Conservation (phyloP, 2,113 vertebrate genomes). For the Todiramphus chloris region DNA sequence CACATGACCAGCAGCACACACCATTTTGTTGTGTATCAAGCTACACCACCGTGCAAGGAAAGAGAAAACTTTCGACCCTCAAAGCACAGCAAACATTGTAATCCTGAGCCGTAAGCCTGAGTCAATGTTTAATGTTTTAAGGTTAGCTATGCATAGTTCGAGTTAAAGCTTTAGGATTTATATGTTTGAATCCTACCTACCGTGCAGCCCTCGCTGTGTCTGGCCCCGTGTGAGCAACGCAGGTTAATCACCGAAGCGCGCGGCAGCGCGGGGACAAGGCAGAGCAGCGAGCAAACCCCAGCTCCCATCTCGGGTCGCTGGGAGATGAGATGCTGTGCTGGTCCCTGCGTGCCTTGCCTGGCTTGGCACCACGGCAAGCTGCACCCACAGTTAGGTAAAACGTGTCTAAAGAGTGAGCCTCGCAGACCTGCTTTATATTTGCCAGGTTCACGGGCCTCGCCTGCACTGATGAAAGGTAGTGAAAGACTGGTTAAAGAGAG, state of each 20-base stretch:
- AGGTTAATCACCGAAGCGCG: background rate
- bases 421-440: background rate
- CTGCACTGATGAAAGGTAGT: background rate
- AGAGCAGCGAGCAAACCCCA: background rate
- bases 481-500: background rate
- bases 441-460: background rate
- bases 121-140: background rate
- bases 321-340: background rate
- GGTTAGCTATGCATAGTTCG: background rate
- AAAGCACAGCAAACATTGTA: background rate
- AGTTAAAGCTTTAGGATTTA: background rate
- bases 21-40: background rate
- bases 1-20: background rate
- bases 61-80: background rate
- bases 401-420: background rate
- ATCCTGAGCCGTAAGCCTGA: background rate
- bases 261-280: background rate
- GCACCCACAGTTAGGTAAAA: background rate
- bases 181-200: background rate
- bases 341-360: background rate
- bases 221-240: background rate
- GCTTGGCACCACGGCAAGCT: background rate
- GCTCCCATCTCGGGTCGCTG: background rate
- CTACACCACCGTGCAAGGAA: background rate
- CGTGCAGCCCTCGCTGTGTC: accelerated